phyloP scores from a whole-genome alignment of 2,888 invertebrate genomes.

The Perdita meconis region DNA sequence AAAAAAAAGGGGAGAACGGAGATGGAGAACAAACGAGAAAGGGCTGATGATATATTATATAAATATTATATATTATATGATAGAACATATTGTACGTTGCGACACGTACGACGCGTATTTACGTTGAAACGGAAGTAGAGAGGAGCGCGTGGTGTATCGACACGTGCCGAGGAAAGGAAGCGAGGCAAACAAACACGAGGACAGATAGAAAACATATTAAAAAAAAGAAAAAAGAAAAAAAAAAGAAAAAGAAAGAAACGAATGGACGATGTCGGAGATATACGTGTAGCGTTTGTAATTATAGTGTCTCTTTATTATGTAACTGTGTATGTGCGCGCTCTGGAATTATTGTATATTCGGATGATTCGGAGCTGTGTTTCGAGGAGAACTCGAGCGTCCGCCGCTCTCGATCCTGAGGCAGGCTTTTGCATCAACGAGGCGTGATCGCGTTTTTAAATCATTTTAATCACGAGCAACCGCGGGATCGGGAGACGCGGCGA shows the following conservation, averaged over 20 bases:
- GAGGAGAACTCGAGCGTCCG: conserved; percentile 11
- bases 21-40: conserved; percentile 8
- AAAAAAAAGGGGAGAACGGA: background rate
- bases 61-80: conserved; percentile 63
- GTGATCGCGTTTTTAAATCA: background rate
- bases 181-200: background rate
- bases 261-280: conserved; percentile 54
- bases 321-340: conserved; percentile 73
- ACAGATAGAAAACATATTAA: too few relatives aligned
- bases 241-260: conserved; percentile 48
- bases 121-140: conserved; percentile 52
- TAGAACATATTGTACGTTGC: conserved; percentile 40
- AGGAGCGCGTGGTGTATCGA: conserved; percentile 27
- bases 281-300: conserved; percentile 74
- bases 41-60: conserved; percentile 47
- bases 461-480: background rate
- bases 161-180: conserved; percentile 8
- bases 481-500: conserved; percentile 7
- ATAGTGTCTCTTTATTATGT: conserved; percentile 75
- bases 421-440: too few relatives aligned
- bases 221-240: conserved; percentile 14
- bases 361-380: conserved; percentile 59
- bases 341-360: conserved; percentile 69
- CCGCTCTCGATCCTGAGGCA: conserved; percentile 27
- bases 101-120: conserved; percentile 56